Conservation (phyloP, 1,140 invertebrate species). For the Prorops nasuta region DNA sequence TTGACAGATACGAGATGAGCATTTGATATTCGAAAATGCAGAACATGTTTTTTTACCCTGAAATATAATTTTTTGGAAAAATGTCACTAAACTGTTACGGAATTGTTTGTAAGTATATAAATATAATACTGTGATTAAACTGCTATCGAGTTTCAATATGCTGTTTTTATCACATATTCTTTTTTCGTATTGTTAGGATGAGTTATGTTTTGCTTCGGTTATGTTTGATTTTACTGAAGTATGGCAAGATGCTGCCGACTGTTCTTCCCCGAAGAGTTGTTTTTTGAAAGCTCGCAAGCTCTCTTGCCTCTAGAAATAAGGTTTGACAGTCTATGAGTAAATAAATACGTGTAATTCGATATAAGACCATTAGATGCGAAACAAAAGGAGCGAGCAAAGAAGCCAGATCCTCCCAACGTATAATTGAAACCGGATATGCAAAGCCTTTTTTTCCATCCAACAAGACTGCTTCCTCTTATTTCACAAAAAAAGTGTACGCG, state of each 20-base stretch:
- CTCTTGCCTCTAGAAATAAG: slow-evolving; percentile 17
- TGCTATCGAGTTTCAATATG: neutral
- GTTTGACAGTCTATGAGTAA: slow-evolving; percentile 14
- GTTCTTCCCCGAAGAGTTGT: slow-evolving; percentile 8
- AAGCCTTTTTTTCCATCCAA: too few species aligned
- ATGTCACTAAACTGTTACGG: too few species aligned
- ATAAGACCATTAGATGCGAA: slow-evolving; percentile 25
- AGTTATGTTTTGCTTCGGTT: too few species aligned
- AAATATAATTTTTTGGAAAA: too few species aligned
- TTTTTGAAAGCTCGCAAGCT: slow-evolving; percentile 9
- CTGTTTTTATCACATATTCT: neutral
- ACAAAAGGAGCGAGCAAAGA: slow-evolving; percentile 17
- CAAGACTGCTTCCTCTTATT: too few species aligned
- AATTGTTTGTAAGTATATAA: too few species aligned
- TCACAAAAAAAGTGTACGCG: too few species aligned
- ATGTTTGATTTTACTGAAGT: slow-evolving; percentile 6
- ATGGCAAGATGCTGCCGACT: slow-evolving; percentile 8
- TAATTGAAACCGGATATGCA: too few species aligned
- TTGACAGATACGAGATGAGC: too few species aligned
- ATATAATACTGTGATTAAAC: neutral
- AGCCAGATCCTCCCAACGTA: too few species aligned
- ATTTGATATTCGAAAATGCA: too few species aligned
- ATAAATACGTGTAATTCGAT: slow-evolving; percentile 29
- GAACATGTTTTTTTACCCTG: too few species aligned
- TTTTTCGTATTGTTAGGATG: slow-evolving; percentile 7